These are phyloP conservation scores for Orchestia grillus DNA, from an alignment of 1,140 invertebrate species.

Conservation along the genomic window DNA sequence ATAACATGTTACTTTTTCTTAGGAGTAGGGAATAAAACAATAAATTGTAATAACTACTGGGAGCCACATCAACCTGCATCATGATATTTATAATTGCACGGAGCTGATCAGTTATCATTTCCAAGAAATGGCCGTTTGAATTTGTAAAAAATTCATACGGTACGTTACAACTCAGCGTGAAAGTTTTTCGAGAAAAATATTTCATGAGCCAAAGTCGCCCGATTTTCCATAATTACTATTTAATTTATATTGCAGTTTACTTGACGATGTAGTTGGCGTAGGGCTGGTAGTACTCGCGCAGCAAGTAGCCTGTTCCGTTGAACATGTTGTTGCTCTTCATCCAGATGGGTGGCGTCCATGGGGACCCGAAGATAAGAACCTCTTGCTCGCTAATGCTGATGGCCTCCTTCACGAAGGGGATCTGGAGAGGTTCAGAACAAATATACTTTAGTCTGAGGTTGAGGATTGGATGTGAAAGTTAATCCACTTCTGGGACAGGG, in stretches of 20 bases:
- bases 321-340: slow-evolving; percentile 88
- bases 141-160: no score
- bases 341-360: slow-evolving; percentile 91
- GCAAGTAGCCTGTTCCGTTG: slow-evolving; percentile 75
- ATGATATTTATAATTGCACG: no score
- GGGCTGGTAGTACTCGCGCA: slow-evolving; percentile 80
- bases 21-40: no score
- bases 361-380: slow-evolving; percentile 78
- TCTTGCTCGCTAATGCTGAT: slow-evolving; percentile 71
- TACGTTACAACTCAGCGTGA: no score
- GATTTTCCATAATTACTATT: no score
- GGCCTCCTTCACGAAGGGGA: slow-evolving; percentile 78
- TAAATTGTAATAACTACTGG: no score
- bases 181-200: no score
- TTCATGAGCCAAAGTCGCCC: no score
- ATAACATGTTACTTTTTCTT: no score
- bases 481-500: background rate
- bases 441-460: background rate
- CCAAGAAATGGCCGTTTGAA: no score
- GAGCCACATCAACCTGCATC: no score
- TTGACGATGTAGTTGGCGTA: slow-evolving; percentile 86
- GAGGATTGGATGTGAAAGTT: background rate
- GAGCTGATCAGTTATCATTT: no score
- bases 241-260: slow-evolving; percentile 69
- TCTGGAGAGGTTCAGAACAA: slow-evolving; percentile 72